phyloP scores from a whole-genome alignment of 2,888 invertebrate genomes.

The Chromoteleia sp. region DNA sequence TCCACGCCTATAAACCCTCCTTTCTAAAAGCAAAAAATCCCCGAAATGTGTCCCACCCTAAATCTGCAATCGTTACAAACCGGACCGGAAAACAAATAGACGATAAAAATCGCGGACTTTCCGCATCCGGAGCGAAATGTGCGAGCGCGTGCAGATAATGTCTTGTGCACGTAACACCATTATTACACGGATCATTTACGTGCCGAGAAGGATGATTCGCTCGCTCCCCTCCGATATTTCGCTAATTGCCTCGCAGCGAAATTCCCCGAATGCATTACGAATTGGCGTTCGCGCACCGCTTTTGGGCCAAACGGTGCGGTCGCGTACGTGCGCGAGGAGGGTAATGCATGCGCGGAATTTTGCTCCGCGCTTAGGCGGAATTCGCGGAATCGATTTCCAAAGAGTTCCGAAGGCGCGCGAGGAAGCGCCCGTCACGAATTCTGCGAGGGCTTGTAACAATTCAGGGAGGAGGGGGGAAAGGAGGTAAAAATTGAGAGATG shows the following conservation, averaged over 20 bases:
- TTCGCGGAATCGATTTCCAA: conserved; percentile 60
- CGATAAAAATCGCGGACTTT: conserved; percentile 23
- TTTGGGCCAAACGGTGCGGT: conserved; percentile 60
- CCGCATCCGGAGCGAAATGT: conserved; percentile 73
- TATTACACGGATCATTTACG: conserved; percentile 78
- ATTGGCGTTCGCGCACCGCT: conserved; percentile 46
- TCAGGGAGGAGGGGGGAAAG: too few species aligned
- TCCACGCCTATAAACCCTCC: too few species aligned
- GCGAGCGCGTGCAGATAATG: conserved; percentile 83
- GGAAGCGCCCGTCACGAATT: conserved; percentile 38
- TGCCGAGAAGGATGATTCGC: conserved; percentile 72
- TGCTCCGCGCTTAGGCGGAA: conserved; percentile 44
- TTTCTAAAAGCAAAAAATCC: too few species aligned
- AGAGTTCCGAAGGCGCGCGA: conserved; percentile 27
- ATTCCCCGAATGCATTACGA: conserved; percentile 77
- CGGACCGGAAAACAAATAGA: conserved; percentile 28
- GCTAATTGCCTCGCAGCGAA: conserved; percentile 74
- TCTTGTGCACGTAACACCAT: conserved; percentile 69
- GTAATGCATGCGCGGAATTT: conserved; percentile 63
- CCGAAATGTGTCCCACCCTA: too few species aligned
- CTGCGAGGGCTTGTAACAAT: background rate
- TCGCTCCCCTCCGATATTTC: conserved; percentile 72
- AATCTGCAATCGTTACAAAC: too few species aligned
- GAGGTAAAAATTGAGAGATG: conserved; percentile 11
- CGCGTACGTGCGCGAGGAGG: conserved; percentile 23